These are phyloP conservation scores for Pangasianodon hypophthalmus DNA, from an alignment of 2,113 vertebrate genomes.

Conservation along the genomic window DNA sequence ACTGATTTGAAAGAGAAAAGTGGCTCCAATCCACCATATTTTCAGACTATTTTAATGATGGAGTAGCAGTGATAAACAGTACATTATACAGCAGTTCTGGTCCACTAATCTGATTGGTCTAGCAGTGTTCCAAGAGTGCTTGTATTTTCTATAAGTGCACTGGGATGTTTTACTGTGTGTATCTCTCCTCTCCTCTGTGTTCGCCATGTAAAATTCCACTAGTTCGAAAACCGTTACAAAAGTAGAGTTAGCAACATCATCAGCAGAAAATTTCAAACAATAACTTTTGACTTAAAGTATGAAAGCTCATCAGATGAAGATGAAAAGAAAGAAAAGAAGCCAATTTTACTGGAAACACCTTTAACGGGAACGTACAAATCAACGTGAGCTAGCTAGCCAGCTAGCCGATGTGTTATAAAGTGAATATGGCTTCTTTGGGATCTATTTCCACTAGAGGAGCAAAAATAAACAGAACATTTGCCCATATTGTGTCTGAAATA, in stretches of 20 bases:
- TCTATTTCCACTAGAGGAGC: neutral
- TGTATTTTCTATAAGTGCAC: too few relatives aligned
- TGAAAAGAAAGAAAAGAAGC: neutral
- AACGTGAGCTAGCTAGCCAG: neutral
- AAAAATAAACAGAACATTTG: neutral
- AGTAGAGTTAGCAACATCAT: neutral
- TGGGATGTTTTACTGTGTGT: neutral
- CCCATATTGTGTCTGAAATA: neutral
- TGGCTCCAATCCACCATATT: neutral
- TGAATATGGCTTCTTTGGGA: neutral
- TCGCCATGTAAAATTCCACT: neutral
- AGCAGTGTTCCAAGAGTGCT: too few relatives aligned
- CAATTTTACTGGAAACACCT: neutral
- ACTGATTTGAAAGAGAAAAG: neutral
- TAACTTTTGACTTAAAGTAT: neutral
- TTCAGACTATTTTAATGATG: neutral
- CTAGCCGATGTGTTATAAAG: neutral
- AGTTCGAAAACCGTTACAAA: neutral
- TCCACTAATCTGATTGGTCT: neutral
- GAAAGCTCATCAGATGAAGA: neutral
- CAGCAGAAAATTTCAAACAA: neutral
- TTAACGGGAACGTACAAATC: neutral
- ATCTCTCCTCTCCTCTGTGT: neutral
- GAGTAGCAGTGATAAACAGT: neutral
- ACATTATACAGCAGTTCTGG: neutral